Evolutionary conservation across 2,113 vertebrate genomes (phyloP).

Genomic region (Poeciliopsis turrubarensis): DNA sequence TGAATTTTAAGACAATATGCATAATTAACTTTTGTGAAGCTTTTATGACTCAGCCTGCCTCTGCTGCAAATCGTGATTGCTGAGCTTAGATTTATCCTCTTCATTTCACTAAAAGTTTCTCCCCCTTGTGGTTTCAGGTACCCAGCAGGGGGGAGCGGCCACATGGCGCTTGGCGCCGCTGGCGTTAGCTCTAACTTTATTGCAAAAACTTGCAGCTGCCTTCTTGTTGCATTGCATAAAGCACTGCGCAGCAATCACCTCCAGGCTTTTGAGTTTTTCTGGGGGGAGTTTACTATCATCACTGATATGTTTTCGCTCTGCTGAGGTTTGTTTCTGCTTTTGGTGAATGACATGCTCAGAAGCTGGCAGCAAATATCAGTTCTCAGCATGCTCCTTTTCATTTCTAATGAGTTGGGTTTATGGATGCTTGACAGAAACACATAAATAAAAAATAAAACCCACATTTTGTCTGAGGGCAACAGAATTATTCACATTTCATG

Average conservation of each 20-base stretch:
- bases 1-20: constrained; percentile 36
- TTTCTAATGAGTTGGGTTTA: neutral
- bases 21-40: constrained; percentile 31
- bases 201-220: constrained; percentile 15
- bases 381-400: constrained; percentile 19
- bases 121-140: neutral
- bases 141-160: constrained; percentile 5
- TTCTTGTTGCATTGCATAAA: constrained; percentile 27
- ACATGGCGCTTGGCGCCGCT: constrained; percentile 4
- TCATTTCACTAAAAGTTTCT: constrained; percentile 15
- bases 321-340: constrained; percentile 23
- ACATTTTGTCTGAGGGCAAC: neutral
- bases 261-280: constrained; percentile 24
- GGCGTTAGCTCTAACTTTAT: constrained; percentile 17
- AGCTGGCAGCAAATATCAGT: constrained; percentile 31
- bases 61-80: constrained; percentile 25
- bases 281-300: constrained; percentile 38
- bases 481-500: neutral
- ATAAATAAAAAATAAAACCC: neutral
- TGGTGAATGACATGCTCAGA: constrained; percentile 22
- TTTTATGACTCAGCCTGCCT: constrained; percentile 22
- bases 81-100: constrained; percentile 20
- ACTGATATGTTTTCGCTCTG: constrained; percentile 30
- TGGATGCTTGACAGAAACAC: neutral
- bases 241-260: constrained; percentile 32